A percentile compares a stretch with the other conserved stretches of the same genome.
phyloP scores from a whole-genome alignment of 92 coral and sea anemone genomes.

The Galaxea fascicularis region DNA sequence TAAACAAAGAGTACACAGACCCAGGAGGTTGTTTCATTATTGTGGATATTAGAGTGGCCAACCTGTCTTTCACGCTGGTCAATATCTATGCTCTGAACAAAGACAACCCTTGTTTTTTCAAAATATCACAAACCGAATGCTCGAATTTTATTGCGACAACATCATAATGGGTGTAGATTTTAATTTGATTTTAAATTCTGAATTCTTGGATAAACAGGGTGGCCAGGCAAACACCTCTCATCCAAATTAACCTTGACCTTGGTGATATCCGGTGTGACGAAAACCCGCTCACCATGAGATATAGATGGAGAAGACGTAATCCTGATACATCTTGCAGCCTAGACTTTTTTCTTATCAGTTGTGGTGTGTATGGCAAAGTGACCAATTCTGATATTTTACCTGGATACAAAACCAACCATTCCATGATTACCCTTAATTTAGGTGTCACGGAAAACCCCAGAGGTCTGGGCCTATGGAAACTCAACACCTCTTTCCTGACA shows the following conservation, averaged over 20 bases:
- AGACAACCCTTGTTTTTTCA: neutral
- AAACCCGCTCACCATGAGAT: neutral
- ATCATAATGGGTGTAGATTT: neutral
- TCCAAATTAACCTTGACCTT: neutral
- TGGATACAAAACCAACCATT: neutral
- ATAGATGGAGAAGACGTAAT: neutral
- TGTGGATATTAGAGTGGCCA: neutral
- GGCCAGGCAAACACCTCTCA: neutral
- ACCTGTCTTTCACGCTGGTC: neutral
- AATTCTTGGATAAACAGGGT: neutral
- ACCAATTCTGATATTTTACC: neutral
- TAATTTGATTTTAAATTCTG: too few relatives aligned
- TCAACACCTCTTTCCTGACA: constrained; percentile 7
- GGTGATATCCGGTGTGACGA: neutral
- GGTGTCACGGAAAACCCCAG: neutral
- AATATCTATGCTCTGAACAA: neutral
- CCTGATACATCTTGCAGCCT: neutral
- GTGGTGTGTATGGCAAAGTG: too few relatives aligned
- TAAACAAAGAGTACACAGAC: neutral
- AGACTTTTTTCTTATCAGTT: too few relatives aligned
- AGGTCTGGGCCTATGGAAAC: constrained; percentile 8
- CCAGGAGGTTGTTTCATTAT: neutral
- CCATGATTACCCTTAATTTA: neutral
- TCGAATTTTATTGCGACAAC: neutral
- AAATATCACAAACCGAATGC: neutral